Conservation (phyloP, 2,797 vertebrate genomes). For the Cyclura pinguis region DNA sequence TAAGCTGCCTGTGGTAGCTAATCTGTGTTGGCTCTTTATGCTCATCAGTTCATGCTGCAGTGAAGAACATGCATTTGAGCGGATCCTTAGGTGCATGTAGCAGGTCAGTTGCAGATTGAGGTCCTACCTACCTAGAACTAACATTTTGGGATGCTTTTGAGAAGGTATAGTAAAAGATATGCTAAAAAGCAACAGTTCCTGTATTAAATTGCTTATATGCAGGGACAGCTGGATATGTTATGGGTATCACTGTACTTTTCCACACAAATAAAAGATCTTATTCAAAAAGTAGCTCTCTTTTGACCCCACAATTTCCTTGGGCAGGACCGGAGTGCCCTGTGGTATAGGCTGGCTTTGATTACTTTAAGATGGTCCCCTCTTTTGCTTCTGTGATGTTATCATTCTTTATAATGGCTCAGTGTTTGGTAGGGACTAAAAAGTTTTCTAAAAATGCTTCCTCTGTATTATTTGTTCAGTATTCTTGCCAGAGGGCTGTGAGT, state of each 20-base stretch:
- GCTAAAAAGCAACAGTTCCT: neutral
- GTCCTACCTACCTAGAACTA: neutral
- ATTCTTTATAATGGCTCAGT: neutral
- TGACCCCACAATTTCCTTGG: neutral
- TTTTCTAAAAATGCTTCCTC: constrained; percentile 5
- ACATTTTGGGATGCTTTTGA: neutral
- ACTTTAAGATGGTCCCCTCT: fast-evolving
- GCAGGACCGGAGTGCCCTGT: neutral
- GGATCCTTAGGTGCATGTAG: neutral
- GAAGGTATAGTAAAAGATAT: neutral
- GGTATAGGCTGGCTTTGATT: neutral
- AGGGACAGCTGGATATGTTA: neutral
- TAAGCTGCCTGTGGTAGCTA: neutral
- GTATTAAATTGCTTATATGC: neutral
- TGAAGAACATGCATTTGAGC: neutral
- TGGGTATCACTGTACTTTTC: neutral
- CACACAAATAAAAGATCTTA: neutral
- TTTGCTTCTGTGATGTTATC: neutral
- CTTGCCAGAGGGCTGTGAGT: constrained; percentile 32
- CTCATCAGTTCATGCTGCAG: neutral
- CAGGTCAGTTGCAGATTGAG: neutral
- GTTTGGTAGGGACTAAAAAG: constrained; percentile 11
- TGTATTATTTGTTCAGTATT: constrained; percentile 41
- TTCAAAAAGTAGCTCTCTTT: constrained; percentile 8
- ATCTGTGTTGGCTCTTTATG: neutral